phyloP scores from a whole-genome alignment of 2,888 invertebrate genomes.

The Pharmacophagus antenor region DNA sequence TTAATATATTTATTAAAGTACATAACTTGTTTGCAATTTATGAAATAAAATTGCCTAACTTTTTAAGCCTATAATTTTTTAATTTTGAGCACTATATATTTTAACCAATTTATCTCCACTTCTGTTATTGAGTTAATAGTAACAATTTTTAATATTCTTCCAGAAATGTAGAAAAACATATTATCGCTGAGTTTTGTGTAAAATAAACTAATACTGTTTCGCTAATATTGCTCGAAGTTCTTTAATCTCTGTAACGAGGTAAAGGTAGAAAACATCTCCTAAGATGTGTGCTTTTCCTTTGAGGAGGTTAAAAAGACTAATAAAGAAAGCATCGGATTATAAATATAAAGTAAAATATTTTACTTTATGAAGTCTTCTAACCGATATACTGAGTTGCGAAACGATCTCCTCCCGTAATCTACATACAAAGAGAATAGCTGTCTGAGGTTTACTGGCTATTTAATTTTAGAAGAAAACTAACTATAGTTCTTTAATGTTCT shows the following conservation, averaged over 20 bases:
- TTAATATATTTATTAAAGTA: too few relatives aligned
- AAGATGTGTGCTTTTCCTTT: not conserved
- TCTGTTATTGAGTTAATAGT: too few relatives aligned
- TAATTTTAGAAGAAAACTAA: not conserved
- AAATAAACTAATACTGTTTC: too few relatives aligned
- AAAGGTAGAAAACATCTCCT: not conserved
- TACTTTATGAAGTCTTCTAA: not conserved
- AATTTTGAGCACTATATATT: too few relatives aligned
- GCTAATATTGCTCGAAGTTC: not conserved
- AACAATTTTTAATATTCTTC: too few relatives aligned
- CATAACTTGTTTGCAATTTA: too few relatives aligned
- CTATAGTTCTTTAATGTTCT: not conserved
- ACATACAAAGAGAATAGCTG: not conserved
- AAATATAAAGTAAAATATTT: constrained; percentile 1
- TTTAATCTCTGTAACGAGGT: not conserved
- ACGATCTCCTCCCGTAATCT: not conserved
- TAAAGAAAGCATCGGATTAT: not conserved
- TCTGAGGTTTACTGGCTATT: not conserved
- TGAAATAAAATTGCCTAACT: too few relatives aligned
- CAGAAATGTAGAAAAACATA: too few relatives aligned
- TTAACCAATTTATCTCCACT: too few relatives aligned
- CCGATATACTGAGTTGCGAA: not conserved
- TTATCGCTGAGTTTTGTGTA: too few relatives aligned
- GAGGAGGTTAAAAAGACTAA: not conserved
- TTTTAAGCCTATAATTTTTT: too few relatives aligned